Conservation (phyloP, 2,888 invertebrate genomes). For the Carpatolechia fugitivella region DNA sequence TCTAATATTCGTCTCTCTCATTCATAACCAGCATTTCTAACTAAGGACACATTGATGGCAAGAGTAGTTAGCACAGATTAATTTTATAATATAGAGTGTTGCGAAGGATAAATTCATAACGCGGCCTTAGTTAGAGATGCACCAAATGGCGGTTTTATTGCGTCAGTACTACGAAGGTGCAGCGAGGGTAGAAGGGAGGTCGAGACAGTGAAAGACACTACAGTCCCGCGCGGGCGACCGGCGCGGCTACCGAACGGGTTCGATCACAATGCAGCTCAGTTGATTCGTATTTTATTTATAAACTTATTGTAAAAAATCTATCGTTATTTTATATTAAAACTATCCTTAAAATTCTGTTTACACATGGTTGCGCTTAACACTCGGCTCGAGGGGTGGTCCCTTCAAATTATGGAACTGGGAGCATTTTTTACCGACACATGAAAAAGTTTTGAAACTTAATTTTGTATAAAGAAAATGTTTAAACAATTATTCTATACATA, state of each 20-base stretch:
- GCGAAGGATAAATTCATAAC: too few species aligned
- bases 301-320: conserved; percentile 74
- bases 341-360: conserved; percentile 46
- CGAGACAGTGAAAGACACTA: conserved; percentile 48
- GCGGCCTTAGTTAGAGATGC: not conserved
- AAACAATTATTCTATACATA: not conserved
- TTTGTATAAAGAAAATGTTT: not conserved
- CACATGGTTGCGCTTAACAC: conserved; percentile 16
- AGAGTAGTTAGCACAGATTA: too few species aligned
- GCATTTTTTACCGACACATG: conserved; percentile 14
- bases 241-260: conserved; percentile 49
- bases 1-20: conserved; percentile 23
- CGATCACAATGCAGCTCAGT: conserved; percentile 78
- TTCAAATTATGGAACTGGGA: conserved; percentile 24
- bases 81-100: too few species aligned
- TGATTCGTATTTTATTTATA: conserved; percentile 67
- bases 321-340: conserved; percentile 60
- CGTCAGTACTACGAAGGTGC: conserved; percentile 42
- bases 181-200: conserved; percentile 46
- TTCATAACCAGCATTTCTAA: not conserved
- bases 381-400: conserved; percentile 29
- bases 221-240: conserved; percentile 32
- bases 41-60: not conserved
- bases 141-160: conserved; percentile 15
- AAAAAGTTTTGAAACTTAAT: conserved; percentile 15